Conservation (phyloP, 2,797 vertebrate genomes). For the Emydoidea blandingii region DNA sequence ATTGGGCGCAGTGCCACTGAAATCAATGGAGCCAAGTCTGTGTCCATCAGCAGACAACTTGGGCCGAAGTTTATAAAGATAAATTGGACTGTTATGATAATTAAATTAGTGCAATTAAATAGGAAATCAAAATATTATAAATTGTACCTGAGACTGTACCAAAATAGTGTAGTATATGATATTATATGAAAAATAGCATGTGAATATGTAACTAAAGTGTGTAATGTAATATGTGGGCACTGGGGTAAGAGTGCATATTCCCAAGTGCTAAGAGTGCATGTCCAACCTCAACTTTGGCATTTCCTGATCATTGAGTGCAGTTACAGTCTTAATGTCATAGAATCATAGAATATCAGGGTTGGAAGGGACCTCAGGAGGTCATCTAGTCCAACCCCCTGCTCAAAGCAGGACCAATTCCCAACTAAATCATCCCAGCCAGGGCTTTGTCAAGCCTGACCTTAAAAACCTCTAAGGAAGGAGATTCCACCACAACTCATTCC, state of each 20-base stretch:
- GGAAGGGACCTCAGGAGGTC: no score
- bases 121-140: background rate
- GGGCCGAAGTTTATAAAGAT: background rate
- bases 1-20: background rate
- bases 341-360: no score
- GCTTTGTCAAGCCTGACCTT: no score
- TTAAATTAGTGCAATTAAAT: background rate
- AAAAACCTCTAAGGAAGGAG: no score
- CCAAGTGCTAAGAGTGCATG: background rate
- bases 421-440: no score
- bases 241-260: no score
- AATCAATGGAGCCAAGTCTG: background rate
- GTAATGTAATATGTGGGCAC: background rate
- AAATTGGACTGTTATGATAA: background rate
- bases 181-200: background rate
- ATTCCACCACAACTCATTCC: no score
- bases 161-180: background rate
- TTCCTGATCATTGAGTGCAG: background rate
- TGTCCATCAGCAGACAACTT: background rate
- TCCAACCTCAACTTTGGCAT: background rate
- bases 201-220: background rate
- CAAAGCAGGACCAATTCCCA: no score
- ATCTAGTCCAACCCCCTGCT: no score
- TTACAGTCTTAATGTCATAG: background rate
- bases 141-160: background rate